Conservation (phyloP, 2,113 vertebrate genomes). For the Nettapus auritus region DNA sequence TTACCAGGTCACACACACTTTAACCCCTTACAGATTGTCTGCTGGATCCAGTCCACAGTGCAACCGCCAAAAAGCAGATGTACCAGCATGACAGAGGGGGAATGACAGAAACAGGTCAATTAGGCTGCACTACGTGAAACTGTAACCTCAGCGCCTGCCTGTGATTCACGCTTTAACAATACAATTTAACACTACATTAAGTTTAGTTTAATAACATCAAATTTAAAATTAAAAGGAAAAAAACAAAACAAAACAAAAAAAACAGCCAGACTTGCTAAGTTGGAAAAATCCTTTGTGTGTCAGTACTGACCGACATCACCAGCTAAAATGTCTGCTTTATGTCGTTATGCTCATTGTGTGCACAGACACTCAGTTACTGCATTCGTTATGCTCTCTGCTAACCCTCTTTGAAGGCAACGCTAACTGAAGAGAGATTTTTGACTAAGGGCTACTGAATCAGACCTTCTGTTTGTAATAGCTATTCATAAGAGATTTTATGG, state of each 20-base stretch:
- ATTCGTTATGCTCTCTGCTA: not conserved
- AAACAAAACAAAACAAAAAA: not conserved
- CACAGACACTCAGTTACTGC: not conserved
- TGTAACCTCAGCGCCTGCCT: not conserved
- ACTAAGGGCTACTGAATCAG: not conserved
- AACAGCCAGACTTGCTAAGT: not conserved
- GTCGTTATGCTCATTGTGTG: not conserved
- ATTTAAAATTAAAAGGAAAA: not conserved
- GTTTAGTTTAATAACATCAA: not conserved
- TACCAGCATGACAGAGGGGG: not conserved
- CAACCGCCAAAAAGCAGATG: not conserved
- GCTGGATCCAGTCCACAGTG: not conserved
- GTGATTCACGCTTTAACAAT: not conserved
- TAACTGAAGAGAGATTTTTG: constrained; percentile 13
- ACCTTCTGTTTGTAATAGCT: not conserved
- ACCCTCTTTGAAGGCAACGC: not conserved
- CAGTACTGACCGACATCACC: not conserved
- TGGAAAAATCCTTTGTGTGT: not conserved
- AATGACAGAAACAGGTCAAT: not conserved
- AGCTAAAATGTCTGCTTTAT: not conserved
- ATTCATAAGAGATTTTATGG: constrained; percentile 3
- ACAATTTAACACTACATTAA: not conserved
- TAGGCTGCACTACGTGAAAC: not conserved
- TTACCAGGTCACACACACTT: not conserved
- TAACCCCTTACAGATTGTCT: not conserved